These are phyloP conservation scores for Chloroceryle aenea DNA, from an alignment of 2,113 vertebrate genomes.

Conservation along the genomic window DNA sequence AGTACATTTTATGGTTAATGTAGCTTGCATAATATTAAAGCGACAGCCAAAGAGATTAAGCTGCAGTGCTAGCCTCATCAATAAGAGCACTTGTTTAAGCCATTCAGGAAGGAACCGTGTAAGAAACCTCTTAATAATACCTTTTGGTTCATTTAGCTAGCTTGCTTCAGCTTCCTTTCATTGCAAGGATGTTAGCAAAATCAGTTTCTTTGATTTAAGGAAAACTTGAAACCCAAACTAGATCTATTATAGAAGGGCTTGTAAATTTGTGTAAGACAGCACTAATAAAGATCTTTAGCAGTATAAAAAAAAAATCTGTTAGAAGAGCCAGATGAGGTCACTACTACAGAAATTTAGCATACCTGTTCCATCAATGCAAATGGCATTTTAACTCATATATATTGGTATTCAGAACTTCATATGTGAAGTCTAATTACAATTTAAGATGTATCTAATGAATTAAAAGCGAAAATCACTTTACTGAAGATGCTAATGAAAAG, in stretches of 20 bases:
- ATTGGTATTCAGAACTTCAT: not conserved
- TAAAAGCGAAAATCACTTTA: not conserved
- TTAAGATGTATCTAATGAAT: not conserved
- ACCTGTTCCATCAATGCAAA: not conserved
- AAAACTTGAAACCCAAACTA: not conserved
- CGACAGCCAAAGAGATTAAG: not conserved
- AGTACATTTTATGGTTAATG: not conserved
- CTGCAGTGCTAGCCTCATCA: not conserved
- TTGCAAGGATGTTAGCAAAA: not conserved
- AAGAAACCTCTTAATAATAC: not conserved
- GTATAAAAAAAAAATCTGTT: not conserved
- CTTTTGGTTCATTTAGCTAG: not conserved
- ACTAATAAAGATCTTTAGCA: not conserved
- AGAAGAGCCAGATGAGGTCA: not conserved
- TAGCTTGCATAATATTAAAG: not conserved
- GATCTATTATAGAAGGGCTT: not conserved
- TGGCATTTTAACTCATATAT: not conserved
- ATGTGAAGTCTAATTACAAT: fast-evolving
- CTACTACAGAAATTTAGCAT: not conserved
- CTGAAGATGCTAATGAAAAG: fast-evolving
- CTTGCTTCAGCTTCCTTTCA: not conserved
- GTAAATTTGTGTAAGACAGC: fast-evolving
- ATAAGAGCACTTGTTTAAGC: not conserved
- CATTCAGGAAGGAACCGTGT: not conserved
- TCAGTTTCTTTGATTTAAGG: not conserved